A percentile compares a stretch with the other conserved stretches of the same genome.
Evolutionary conservation across 2,888 invertebrate species (phyloP).

Genomic region (Acholoe squamosa): DNA sequence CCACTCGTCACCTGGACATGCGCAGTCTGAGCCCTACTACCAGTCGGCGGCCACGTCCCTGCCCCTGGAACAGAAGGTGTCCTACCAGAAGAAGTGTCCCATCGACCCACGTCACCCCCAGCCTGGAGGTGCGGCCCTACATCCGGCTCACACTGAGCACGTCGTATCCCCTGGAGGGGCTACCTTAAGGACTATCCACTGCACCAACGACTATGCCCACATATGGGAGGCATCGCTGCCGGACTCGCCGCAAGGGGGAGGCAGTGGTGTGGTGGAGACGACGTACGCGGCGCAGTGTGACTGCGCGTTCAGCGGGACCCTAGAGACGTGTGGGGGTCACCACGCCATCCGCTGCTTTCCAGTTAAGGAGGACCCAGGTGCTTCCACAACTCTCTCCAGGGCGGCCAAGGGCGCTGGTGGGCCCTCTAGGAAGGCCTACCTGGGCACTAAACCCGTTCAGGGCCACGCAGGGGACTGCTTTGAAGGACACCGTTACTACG

Average conservation of each 20-base stretch:
- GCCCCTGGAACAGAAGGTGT: conserved; percentile 44
- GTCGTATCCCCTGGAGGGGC: conserved; percentile 31
- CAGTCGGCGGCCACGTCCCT: conserved; percentile 52
- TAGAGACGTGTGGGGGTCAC: conserved; percentile 28
- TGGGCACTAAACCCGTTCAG: conserved; percentile 43
- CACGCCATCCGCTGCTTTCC: conserved; percentile 35
- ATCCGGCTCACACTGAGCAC: conserved; percentile 29
- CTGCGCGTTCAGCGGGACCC: conserved; percentile 48
- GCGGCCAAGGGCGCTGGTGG: background rate
- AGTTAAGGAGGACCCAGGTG: background rate
- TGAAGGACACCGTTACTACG: conserved; percentile 58
- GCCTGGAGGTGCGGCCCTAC: background rate
- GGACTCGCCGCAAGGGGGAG: background rate
- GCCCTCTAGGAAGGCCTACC: conserved; percentile 45
- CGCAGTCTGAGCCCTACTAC: conserved; percentile 51
- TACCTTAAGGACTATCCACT: conserved; percentile 55
- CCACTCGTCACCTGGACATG: conserved; percentile 29
- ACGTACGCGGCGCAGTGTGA: conserved; percentile 61
- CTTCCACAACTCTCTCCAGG: background rate
- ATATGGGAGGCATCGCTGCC: conserved; percentile 63
- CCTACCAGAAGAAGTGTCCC: conserved; percentile 50
- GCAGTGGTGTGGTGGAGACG: conserved; percentile 39
- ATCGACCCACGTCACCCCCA: conserved; percentile 50
- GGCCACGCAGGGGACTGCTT: conserved; percentile 52
- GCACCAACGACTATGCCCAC: conserved; percentile 62